Conservation (phyloP, 2,888 invertebrate species). For the Ochropacha duplaris region DNA sequence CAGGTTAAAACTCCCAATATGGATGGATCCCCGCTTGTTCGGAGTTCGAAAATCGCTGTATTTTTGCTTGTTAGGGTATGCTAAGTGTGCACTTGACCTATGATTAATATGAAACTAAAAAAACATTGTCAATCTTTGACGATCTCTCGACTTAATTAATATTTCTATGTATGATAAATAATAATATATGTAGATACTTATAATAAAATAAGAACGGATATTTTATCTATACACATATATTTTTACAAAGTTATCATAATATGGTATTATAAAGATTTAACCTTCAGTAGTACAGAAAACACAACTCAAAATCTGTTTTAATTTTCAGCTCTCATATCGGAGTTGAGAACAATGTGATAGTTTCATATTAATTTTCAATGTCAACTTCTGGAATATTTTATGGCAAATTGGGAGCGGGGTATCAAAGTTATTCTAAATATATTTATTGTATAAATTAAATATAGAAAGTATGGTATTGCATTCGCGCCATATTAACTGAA, state of each 20-base stretch:
- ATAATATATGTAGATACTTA: too few species aligned
- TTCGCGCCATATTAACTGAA: too few species aligned
- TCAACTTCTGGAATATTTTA: neutral
- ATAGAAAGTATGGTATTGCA: too few species aligned
- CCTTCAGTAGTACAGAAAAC: too few species aligned
- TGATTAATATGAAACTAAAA: slow-evolving; percentile 11
- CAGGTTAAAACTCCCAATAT: neutral
- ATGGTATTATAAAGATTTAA: too few species aligned
- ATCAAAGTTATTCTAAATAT: neutral
- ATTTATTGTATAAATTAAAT: neutral
- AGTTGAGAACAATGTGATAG: too few species aligned
- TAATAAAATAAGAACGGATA: too few species aligned
- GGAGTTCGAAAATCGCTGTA: slow-evolving; percentile 45
- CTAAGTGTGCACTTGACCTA: slow-evolving; percentile 2
- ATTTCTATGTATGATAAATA: neutral
- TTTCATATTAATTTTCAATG: neutral
- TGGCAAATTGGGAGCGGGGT: neutral
- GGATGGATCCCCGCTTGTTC: neutral
- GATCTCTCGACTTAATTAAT: neutral
- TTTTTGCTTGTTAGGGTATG: slow-evolving; percentile 26
- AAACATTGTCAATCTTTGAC: neutral
- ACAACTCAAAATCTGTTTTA: too few species aligned
- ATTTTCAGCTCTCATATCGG: too few species aligned
- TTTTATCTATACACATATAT: too few species aligned
- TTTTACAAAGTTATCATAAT: too few species aligned